Base-by-base conservation (phyloP, 2,113 vertebrate genomes). In the Chinchilla lanigera region DNA sequence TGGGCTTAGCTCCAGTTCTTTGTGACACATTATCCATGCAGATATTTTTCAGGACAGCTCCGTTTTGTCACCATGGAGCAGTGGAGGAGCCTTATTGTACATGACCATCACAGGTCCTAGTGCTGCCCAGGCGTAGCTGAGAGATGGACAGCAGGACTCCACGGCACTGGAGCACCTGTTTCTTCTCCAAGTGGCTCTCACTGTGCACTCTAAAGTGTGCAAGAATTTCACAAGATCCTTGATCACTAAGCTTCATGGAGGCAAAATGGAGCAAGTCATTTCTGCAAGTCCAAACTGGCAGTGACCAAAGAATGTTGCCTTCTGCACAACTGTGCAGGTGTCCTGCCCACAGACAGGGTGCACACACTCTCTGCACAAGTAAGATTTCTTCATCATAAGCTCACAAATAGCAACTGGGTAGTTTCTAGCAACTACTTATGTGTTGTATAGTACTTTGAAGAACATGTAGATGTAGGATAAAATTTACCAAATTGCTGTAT, bases 141-240 rank as follows among this genome's bases (percentile, higher is more conserved):
- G 28, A 38, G 65, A 44, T 44, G 14, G 1, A 28, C 20, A 3
- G 11, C 33, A 5, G 77, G 13, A 50, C 6, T 0, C n/a, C 0
- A 11, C 0, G 0, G 77, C 11, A 52, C 44, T 44, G 1, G 8
- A 5, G 12, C 12, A 13, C 4, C n/a, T 0, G 2, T 8, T 65
- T 61, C 61, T 54, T 1, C n/a, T 16, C 67, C 56, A 0, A 7
- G 20, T 0, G 26, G 19, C 22, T 16, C 13, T 12, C 24, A 1
- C 35, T 35, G 33, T 63, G 69, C 6, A 0, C 26, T 80, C 20
- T 17, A 7, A 26, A 2, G 19, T 30, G 28, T 73, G 8, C 35
- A 5, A 56, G 95, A 52, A 35, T 77, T 26, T n/a, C 6, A 0
- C 10, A 73, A 91, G 65, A 33, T 6, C 12, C 2, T 9, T 3